phyloP scores from a whole-genome alignment of 2,888 invertebrate species.

The Hemaris fuciformis region DNA sequence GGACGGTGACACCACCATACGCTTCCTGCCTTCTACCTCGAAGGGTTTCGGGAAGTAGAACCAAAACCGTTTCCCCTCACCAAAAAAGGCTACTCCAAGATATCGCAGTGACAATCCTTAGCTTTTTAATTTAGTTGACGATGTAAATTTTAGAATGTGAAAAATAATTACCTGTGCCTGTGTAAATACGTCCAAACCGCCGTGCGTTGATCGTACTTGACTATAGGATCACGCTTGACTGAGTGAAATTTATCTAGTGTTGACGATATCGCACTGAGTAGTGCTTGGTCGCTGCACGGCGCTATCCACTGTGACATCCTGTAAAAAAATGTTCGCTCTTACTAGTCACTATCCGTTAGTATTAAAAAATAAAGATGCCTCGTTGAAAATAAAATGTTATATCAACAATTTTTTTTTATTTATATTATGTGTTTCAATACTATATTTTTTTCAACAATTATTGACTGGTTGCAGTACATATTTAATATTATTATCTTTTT shows the following conservation, averaged over 20 bases:
- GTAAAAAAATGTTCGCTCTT: conserved; percentile 18
- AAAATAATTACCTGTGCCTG: conserved; percentile 78
- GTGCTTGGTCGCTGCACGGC: conserved; percentile 82
- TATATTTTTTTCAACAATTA: no score
- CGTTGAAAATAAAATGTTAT: no score
- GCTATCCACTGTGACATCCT: conserved; percentile 84
- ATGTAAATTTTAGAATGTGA: neutral
- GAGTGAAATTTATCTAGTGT: conserved; percentile 95
- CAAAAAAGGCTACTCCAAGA: no score
- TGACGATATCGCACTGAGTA: conserved; percentile 93
- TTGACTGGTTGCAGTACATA: no score
- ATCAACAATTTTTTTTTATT: no score
- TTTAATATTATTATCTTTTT: no score
- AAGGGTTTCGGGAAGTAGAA: no score
- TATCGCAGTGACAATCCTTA: no score
- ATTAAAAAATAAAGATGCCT: neutral
- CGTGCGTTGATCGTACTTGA: conserved; percentile 94
- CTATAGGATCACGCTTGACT: conserved; percentile 91
- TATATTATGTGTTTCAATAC: no score
- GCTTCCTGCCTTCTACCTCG: no score
- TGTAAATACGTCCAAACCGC: conserved; percentile 98
- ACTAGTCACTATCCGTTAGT: neutral
- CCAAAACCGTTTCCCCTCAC: no score
- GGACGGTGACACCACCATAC: no score
- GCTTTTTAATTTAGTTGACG: neutral